These are phyloP conservation scores for Cromileptes altivelis DNA, from an alignment of 2,113 vertebrate genomes.

Conservation along the genomic window DNA sequence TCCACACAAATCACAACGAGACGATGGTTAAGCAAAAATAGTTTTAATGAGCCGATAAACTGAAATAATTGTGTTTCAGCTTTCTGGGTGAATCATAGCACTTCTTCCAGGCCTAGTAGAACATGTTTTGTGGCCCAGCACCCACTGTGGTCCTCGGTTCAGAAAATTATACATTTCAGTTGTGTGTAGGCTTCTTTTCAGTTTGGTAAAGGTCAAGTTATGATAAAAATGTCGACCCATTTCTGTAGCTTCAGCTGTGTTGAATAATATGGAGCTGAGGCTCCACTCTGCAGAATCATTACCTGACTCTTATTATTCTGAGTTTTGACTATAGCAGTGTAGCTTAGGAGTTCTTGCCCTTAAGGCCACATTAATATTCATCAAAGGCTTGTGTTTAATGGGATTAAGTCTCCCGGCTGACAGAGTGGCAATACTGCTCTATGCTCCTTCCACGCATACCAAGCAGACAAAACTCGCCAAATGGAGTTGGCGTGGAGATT, in stretches of 20 bases:
- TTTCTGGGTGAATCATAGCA: not conserved
- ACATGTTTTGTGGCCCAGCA: not conserved
- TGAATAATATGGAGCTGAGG: slow-evolving; percentile 5
- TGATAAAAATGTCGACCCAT: not conserved
- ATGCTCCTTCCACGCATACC: slow-evolving; percentile 66
- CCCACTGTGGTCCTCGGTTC: too few species aligned
- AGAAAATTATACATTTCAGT: not conserved
- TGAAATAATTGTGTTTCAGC: not conserved
- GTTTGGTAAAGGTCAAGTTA: not conserved
- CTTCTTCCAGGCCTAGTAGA: not conserved
- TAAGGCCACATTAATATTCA: slow-evolving; percentile 75
- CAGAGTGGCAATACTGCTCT: slow-evolving; percentile 47
- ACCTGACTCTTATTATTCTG: slow-evolving; percentile 52
- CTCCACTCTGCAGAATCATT: slow-evolving; percentile 23
- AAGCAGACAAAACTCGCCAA: slow-evolving; percentile 64
- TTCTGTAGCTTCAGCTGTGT: slow-evolving; percentile 8
- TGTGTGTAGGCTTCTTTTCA: not conserved
- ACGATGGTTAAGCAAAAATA: not conserved
- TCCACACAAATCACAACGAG: not conserved
- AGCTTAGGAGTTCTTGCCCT: slow-evolving; percentile 58
- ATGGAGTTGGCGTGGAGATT: slow-evolving; percentile 51
- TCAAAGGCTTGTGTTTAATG: slow-evolving; percentile 66
- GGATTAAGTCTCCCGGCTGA: slow-evolving; percentile 66
- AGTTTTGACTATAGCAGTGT: slow-evolving; percentile 37
- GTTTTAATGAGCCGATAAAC: not conserved